Evolutionary conservation across 2,113 vertebrate species (phyloP).

Genomic region (Sturnus vulgaris): DNA sequence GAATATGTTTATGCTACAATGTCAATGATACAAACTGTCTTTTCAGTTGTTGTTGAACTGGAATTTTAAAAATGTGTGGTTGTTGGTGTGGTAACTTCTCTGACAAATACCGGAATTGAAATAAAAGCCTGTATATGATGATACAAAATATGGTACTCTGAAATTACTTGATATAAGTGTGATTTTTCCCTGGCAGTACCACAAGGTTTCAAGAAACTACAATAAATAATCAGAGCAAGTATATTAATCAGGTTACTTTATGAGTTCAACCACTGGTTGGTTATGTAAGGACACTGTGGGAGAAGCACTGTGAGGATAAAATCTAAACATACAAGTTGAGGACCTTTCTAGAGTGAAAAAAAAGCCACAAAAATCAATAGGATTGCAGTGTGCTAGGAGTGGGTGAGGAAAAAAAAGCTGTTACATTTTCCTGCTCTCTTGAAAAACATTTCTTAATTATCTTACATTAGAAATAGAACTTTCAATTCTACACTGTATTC

Average conservation of each 20-base stretch:
- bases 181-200: slow-evolving; percentile 5
- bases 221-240: slow-evolving; percentile 1
- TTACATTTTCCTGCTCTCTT: neutral
- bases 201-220: neutral
- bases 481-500: neutral
- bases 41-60: slow-evolving; percentile 55
- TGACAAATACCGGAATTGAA: slow-evolving; percentile 34
- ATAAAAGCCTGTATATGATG: neutral
- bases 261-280: neutral
- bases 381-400: neutral
- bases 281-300: neutral
- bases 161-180: slow-evolving; percentile 6
- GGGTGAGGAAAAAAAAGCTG: neutral
- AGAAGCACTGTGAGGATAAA: neutral
- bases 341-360: neutral
- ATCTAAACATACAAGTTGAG: neutral
- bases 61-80: slow-evolving; percentile 37
- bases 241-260: neutral
- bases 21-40: slow-evolving; percentile 56
- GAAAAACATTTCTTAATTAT: neutral
- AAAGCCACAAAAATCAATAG: neutral
- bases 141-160: slow-evolving; percentile 3
- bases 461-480: neutral
- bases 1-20: slow-evolving; percentile 46
- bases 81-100: slow-evolving; percentile 32